These are phyloP conservation scores for Aselliscus stoliczkanus DNA, from an alignment of 2,797 vertebrate species.

Conservation along the genomic window DNA sequence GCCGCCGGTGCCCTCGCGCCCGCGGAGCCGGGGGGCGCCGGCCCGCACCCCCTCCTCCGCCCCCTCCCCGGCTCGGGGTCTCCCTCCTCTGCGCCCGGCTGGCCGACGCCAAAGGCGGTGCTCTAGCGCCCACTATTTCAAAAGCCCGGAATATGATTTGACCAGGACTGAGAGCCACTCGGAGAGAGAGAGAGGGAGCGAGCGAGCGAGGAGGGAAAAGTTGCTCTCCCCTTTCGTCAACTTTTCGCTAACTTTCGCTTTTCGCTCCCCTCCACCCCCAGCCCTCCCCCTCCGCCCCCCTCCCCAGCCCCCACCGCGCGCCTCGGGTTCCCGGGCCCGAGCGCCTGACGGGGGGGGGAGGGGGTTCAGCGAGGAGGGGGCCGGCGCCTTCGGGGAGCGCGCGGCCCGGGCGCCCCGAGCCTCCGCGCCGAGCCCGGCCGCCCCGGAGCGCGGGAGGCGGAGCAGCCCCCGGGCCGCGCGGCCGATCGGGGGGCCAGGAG, in stretches of 20 bases:
- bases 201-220: slow-evolving; percentile 81
- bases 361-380: slow-evolving; percentile 64
- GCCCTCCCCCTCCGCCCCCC: slow-evolving; percentile 62
- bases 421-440: slow-evolving; percentile 58
- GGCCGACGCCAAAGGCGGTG: slow-evolving; percentile 80
- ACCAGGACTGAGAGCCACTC: slow-evolving; percentile 89
- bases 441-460: slow-evolving; percentile 67
- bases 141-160: slow-evolving; percentile 92
- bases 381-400: slow-evolving; percentile 72
- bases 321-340: slow-evolving; percentile 64
- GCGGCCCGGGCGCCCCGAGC: slow-evolving; percentile 63
- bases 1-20: slow-evolving; percentile 64
- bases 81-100: slow-evolving; percentile 76
- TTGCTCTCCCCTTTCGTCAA: slow-evolving; percentile 90
- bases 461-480: slow-evolving; percentile 60
- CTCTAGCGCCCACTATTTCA: slow-evolving; percentile 98
- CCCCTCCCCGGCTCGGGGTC: slow-evolving; percentile 64
- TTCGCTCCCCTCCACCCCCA: slow-evolving; percentile 71
- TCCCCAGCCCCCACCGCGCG: slow-evolving; percentile 72
- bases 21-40: slow-evolving; percentile 66
- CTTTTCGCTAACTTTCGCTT: slow-evolving; percentile 89
- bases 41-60: slow-evolving; percentile 65
- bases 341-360: slow-evolving; percentile 62
- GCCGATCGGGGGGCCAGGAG: slow-evolving; percentile 38
- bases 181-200: slow-evolving; percentile 80